Conservation (phyloP, 2,113 vertebrate genomes). For the Pyxicephalus adspersus region DNA sequence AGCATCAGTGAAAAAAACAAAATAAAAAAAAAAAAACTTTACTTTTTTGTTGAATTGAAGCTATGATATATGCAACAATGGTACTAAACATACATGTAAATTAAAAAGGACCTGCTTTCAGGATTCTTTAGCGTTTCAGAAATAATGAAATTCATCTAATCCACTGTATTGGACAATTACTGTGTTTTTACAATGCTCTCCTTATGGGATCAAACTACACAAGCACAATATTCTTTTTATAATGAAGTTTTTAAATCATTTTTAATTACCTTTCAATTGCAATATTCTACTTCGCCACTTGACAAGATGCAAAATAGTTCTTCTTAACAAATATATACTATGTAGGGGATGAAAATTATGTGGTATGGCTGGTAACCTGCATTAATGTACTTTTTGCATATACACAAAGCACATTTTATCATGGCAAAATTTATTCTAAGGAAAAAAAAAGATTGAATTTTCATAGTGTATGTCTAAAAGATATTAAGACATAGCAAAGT, state of each 20-base stretch:
- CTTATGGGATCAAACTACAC: constrained; percentile 42
- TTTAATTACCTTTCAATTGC: constrained; percentile 55
- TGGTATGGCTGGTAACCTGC: constrained; percentile 34
- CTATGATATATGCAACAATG: too few species aligned
- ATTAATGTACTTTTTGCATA: constrained; percentile 48
- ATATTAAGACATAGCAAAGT: constrained; percentile 31
- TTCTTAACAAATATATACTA: constrained; percentile 48
- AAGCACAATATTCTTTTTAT: constrained; percentile 52
- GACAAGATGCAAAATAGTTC: constrained; percentile 52
- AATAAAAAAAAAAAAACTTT: not conserved
- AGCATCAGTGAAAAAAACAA: not conserved
- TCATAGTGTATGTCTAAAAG: constrained; percentile 32
- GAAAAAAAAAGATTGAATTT: constrained; percentile 34
- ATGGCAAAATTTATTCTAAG: not conserved
- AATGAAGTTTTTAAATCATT: constrained; percentile 55
- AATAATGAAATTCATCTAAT: constrained; percentile 1
- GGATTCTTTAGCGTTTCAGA: not conserved
- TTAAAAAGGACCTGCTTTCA: not conserved
- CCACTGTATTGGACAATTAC: not conserved
- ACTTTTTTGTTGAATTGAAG: too few species aligned
- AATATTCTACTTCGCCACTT: constrained; percentile 19
- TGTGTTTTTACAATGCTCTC: constrained; percentile 15
- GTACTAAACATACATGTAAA: not conserved
- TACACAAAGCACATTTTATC: constrained; percentile 43
- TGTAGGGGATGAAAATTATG: constrained; percentile 37